Evolutionary conservation across 1,140 invertebrate species (phyloP), one percentile per base, ranked within the genome.

Genomic region (Nasonia longicornis): DNA sequence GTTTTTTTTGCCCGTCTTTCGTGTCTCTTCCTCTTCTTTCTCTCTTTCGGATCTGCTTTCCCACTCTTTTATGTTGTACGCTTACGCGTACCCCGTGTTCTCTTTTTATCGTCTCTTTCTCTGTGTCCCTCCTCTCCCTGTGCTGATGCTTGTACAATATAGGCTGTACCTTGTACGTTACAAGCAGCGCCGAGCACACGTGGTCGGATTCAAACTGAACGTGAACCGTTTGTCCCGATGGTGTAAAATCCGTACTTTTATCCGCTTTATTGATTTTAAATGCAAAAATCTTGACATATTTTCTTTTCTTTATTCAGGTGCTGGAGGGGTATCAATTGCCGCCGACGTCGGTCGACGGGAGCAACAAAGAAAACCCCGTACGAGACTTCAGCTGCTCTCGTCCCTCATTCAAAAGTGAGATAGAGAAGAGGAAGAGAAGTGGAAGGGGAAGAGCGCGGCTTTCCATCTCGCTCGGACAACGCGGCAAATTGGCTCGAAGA

Each of bases 31-130:
- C 45, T 70, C 38, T 70, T 66, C 20, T 52, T 67, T 45, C 29
- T 66, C 48, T 22, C 20, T 22, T 29, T 66, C 45, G 72, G 73
- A 69, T 52, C 79, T 63, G 20, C 69, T 66, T 66, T 71, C 66
- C 31, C n/a, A 26, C 48, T 67, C 80, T 26, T 75, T 42, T 71
- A 70, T 75, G 64, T 31, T 75, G 64, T 31, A 64, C 73, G 79
- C 45, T 66, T 58, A 66, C 63, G 42, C 38, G 7, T 38, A 20
- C n/a, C 22, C 45, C 66, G 10, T 16, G 42, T 11, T 48, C 66
- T 52, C 48, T 66, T 42, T 76, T 26, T 35, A 45, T 48, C 42
- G 29, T 77, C 64, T 63, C 58, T n/a, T 1, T 11, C 38, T 35
- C 31, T n/a, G 16, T n/a, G 52, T 58, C 52, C 52, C 20, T 58